Evolutionary conservation across 37 sponge, comb jelly and placozoan genomes (phyloP).

Genomic region (Crambe crambe): DNA sequence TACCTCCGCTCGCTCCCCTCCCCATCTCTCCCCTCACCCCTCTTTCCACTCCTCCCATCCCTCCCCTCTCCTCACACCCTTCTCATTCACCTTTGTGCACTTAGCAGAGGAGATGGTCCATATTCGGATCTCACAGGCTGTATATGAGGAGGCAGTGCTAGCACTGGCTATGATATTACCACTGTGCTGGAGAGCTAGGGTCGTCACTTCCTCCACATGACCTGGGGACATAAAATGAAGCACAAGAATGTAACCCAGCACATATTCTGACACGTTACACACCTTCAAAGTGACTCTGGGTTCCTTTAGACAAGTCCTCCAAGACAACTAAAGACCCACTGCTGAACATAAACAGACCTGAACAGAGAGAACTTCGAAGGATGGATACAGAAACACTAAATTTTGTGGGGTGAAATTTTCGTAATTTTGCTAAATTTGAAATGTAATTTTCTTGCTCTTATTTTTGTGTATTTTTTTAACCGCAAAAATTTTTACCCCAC

Average conservation of each 20-base stretch:
- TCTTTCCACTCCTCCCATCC: too few species aligned
- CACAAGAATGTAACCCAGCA: not conserved
- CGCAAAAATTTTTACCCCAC: too few species aligned
- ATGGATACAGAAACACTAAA: not conserved
- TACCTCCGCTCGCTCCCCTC: too few species aligned
- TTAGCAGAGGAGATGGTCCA: constrained; percentile 53
- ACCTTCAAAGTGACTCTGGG: constrained; percentile 72
- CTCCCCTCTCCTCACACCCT: too few species aligned
- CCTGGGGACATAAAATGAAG: constrained; percentile 26
- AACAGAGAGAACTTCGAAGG: not conserved
- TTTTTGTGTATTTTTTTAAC: too few species aligned
- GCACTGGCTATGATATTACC: constrained; percentile 68
- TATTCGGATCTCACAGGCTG: constrained; percentile 66
- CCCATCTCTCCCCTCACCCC: too few species aligned
- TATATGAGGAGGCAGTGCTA: constrained; percentile 24
- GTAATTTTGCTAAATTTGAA: too few species aligned
- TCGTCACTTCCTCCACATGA: constrained; percentile 69
- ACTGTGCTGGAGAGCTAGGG: constrained; percentile 61
- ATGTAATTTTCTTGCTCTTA: too few species aligned
- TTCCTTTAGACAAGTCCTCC: constrained; percentile 60
- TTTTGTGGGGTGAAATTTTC: too few species aligned
- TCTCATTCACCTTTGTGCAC: constrained; percentile 60
- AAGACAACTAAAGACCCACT: constrained; percentile 77
- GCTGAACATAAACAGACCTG: constrained; percentile 78
- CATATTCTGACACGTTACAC: not conserved